A percentile compares a stretch with the other conserved stretches of the same genome.
Evolutionary conservation across 2,797 vertebrate genomes (phyloP).

Genomic region (Smutsia gigantea): DNA sequence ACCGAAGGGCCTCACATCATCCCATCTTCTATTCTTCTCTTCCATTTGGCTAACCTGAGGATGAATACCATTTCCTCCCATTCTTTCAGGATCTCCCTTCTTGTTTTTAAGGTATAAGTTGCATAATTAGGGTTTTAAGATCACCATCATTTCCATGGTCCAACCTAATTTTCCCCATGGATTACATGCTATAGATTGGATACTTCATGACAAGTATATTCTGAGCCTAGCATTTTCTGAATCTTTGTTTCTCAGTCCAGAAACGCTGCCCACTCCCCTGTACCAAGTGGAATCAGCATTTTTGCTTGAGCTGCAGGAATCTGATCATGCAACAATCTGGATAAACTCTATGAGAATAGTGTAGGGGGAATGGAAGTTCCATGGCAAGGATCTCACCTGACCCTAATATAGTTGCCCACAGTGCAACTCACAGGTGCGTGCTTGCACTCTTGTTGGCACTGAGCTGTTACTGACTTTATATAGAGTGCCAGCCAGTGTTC

Average conservation of each 20-base stretch:
- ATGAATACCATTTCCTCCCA: neutral
- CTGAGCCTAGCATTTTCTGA: neutral
- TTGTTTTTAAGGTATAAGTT: neutral
- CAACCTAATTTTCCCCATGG: neutral
- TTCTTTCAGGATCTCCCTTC: neutral
- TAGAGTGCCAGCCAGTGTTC: too few relatives aligned
- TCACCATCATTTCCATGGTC: neutral
- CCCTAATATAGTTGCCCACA: too few relatives aligned
- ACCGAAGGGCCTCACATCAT: neutral
- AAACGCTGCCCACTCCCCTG: neutral
- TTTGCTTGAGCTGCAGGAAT: constrained; percentile 25
- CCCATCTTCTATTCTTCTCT: neutral
- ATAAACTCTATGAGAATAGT: neutral
- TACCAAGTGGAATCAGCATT: neutral
- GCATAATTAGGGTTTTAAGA: neutral
- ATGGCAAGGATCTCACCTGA: too few relatives aligned
- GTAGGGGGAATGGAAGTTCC: too few relatives aligned
- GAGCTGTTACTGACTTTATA: too few relatives aligned
- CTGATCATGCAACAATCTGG: neutral
- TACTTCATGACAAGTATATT: neutral
- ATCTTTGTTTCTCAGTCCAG: neutral
- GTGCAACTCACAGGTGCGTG: too few relatives aligned
- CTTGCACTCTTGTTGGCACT: too few relatives aligned
- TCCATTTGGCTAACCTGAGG: neutral
- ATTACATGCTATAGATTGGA: neutral